A percentile compares a stretch with the other conserved stretches of the same genome.
Conservation (phyloP, 1,140 invertebrate species). For the Pseudomyrmex flavicornis region DNA sequence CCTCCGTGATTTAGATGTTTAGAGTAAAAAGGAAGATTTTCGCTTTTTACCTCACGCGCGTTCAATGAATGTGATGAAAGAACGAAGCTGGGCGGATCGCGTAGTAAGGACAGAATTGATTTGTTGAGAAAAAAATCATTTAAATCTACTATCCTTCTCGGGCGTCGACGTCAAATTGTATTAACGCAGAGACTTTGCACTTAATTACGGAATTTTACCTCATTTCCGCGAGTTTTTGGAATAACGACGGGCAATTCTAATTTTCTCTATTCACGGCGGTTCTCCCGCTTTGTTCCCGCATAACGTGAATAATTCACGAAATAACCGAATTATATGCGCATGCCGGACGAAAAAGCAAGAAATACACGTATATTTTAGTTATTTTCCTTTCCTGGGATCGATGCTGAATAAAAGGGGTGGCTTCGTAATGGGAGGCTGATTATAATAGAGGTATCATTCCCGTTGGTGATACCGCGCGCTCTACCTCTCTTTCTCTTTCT, state of each 20-base stretch:
- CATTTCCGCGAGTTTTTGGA: too few species aligned
- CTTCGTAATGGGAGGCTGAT: conserved; percentile 83
- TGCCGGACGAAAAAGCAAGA: not conserved
- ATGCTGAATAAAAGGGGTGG: conserved; percentile 42
- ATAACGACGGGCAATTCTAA: too few species aligned
- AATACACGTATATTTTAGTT: conserved; percentile 25
- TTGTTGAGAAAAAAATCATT: too few species aligned
- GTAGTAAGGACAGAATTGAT: not conserved
- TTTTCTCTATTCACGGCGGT: too few species aligned
- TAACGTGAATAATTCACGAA: too few species aligned
- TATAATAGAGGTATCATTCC: conserved; percentile 84
- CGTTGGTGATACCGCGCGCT: conserved; percentile 70
- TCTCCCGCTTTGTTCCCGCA: too few species aligned
- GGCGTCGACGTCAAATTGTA: too few species aligned
- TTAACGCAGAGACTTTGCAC: too few species aligned
- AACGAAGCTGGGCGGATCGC: not conserved
- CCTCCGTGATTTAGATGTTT: conserved; percentile 62
- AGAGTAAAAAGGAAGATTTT: conserved; percentile 24
- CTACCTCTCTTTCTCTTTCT: conserved; percentile 66
- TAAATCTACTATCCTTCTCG: too few species aligned
- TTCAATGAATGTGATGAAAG: conserved; percentile 40
- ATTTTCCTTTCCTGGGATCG: conserved; percentile 68
- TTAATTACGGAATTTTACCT: too few species aligned
- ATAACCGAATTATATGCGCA: not conserved
- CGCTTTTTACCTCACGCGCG: not conserved